A percentile compares a stretch with the other conserved stretches of the same genome.
Evolutionary conservation across 1,140 invertebrate species (phyloP).

Genomic region (Pogonomyrmex barbatus): DNA sequence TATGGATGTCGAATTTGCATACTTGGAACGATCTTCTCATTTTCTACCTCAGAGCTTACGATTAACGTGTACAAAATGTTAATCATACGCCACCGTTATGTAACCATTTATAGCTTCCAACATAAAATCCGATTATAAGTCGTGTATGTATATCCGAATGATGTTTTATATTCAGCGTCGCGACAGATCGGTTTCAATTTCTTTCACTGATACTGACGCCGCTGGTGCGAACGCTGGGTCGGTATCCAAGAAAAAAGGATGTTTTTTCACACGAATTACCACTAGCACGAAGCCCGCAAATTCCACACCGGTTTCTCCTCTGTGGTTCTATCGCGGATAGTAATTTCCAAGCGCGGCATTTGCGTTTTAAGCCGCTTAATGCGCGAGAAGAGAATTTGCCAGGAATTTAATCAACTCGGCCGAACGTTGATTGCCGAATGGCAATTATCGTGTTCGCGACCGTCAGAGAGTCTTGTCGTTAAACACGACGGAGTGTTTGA

Average conservation of each 20-base stretch:
- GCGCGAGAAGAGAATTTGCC: slow-evolving; percentile 75
- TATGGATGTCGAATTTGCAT: background rate
- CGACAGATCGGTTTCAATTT: slow-evolving; percentile 59
- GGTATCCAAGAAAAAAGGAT: slow-evolving; percentile 58
- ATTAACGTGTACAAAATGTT: slow-evolving; percentile 26
- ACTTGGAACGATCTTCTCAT: background rate
- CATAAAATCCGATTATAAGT: slow-evolving; percentile 37
- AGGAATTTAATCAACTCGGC: slow-evolving; percentile 75
- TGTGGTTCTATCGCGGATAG: slow-evolving; percentile 57
- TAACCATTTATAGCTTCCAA: slow-evolving; percentile 21
- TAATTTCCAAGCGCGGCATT: slow-evolving; percentile 71
- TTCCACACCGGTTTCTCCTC: slow-evolving; percentile 50
- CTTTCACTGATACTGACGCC: slow-evolving; percentile 54
- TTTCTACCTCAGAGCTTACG: background rate
- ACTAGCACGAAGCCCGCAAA: slow-evolving; percentile 43
- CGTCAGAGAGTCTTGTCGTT: slow-evolving; percentile 51
- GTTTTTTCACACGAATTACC: slow-evolving; percentile 35
- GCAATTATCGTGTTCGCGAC: slow-evolving; percentile 53
- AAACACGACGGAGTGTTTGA: slow-evolving; percentile 55
- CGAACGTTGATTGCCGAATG: slow-evolving; percentile 64
- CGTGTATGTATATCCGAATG: background rate
- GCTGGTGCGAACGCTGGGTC: slow-evolving; percentile 3
- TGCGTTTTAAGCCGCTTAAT: slow-evolving; percentile 74
- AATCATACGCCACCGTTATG: slow-evolving; percentile 37
- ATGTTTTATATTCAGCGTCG: slow-evolving; percentile 50